Evolutionary conservation across 2,113 vertebrate genomes (phyloP).

Genomic region (Pitta sordida): DNA sequence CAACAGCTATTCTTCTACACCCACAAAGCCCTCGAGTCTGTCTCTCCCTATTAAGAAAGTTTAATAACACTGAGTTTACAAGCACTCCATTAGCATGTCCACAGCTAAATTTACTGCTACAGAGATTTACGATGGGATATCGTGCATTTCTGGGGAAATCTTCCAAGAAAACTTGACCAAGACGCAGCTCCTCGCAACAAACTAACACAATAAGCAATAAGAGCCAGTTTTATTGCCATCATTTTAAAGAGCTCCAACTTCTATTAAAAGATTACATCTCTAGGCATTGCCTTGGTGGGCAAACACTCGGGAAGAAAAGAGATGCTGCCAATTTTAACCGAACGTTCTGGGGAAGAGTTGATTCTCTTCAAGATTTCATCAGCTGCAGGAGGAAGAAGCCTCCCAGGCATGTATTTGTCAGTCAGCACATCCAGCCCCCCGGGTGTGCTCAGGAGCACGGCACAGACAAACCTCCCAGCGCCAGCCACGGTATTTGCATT

Average conservation of each 20-base stretch:
- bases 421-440: not conserved
- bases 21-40: slow-evolving; percentile 24
- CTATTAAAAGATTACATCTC: not conserved
- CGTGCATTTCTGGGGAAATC: not conserved
- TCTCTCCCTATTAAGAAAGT: slow-evolving; percentile 32
- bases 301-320: not conserved
- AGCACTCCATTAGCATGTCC: not conserved
- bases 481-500: not conserved
- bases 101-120: not conserved
- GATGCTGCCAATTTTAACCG: not conserved
- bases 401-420: not conserved
- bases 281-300: not conserved
- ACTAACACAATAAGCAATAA: not conserved
- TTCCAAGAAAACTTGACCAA: not conserved
- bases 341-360: not conserved
- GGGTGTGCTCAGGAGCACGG: not conserved
- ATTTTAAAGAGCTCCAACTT: slow-evolving; percentile 14
- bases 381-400: not conserved
- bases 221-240: not conserved
- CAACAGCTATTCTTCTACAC: slow-evolving; percentile 37
- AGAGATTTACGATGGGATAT: not conserved
- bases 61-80: not conserved
- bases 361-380: not conserved
- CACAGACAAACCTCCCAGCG: not conserved
- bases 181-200: not conserved